phyloP scores from a whole-genome alignment of 2,797 vertebrate genomes.

The Poeciliopsis turneri region DNA sequence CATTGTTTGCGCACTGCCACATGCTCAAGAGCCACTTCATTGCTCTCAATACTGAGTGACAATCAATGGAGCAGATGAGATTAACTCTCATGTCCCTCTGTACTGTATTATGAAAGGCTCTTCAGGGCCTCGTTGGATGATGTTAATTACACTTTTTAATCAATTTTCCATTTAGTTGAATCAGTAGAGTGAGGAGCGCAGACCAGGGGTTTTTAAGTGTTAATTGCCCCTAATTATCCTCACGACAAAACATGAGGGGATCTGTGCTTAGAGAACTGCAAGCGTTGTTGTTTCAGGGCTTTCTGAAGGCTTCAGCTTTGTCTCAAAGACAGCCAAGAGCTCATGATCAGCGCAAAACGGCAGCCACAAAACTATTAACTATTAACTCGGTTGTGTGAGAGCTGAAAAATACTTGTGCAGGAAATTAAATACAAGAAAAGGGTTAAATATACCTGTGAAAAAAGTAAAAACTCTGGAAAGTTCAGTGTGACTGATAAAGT shows the following conservation, averaged over 20 bases:
- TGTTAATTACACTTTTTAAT: constrained; percentile 74
- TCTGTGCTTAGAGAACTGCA: constrained; percentile 27
- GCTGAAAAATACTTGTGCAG: background rate
- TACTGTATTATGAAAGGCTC: constrained; percentile 74
- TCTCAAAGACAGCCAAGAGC: background rate
- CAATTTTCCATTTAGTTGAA: constrained; percentile 68
- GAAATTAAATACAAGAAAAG: background rate
- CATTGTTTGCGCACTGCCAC: constrained; percentile 37
- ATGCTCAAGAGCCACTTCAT: constrained; percentile 59
- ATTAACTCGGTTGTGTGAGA: background rate
- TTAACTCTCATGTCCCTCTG: constrained; percentile 69
- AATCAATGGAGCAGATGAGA: constrained; percentile 75
- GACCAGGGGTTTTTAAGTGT: constrained; percentile 44
- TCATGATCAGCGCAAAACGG: constrained; percentile 4
- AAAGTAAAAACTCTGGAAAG: background rate
- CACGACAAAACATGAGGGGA: constrained; percentile 59
- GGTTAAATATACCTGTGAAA: background rate
- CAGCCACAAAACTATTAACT: background rate
- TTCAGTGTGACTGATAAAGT: constrained; percentile 39
- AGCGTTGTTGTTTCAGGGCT: constrained; percentile 10
- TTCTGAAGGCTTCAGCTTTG: constrained; percentile 6
- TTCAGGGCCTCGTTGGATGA: constrained; percentile 65
- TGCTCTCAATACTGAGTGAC: constrained; percentile 62
- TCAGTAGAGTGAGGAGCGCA: constrained; percentile 37
- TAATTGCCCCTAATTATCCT: constrained; percentile 74